These are phyloP conservation scores for Abrostola tripartita DNA, from an alignment of 2,888 invertebrate genomes.

Conservation along the genomic window DNA sequence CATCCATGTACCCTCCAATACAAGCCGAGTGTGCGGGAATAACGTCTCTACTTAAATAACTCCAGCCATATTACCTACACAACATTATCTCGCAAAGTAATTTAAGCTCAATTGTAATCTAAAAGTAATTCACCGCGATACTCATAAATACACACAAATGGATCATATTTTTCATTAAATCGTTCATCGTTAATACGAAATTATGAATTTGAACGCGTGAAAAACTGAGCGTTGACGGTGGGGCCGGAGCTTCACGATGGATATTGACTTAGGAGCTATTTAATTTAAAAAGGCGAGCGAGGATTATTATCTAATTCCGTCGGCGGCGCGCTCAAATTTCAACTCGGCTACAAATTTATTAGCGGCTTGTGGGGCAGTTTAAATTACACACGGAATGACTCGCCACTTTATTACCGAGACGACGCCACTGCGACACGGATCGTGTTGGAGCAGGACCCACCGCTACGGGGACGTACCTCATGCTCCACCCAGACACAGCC, in stretches of 20 bases:
- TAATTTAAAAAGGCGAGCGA: conserved; percentile 68
- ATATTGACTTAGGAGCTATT: conserved; percentile 64
- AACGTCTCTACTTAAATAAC: no score
- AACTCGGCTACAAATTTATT: conserved; percentile 61
- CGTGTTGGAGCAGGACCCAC: neutral
- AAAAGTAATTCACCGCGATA: conserved; percentile 34
- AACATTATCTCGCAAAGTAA: conserved; percentile 1
- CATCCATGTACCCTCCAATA: conserved; percentile 25
- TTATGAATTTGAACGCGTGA: conserved; percentile 62
- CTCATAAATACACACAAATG: conserved; percentile 30
- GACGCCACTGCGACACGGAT: conserved; percentile 16
- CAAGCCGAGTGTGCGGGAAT: no score
- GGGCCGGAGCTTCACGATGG: conserved; percentile 37
- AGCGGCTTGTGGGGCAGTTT: conserved; percentile 46
- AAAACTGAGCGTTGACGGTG: conserved; percentile 46
- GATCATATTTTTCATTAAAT: conserved; percentile 62
- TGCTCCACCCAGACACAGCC: neutral
- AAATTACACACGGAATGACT: conserved; percentile 51
- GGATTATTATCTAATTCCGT: conserved; percentile 70
- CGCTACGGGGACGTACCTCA: neutral
- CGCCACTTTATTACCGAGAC: conserved; percentile 56
- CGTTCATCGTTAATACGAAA: conserved; percentile 61
- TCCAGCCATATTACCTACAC: neutral
- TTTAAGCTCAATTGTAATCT: conserved; percentile 14
- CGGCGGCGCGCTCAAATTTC: conserved; percentile 54